A percentile compares a stretch with the other conserved stretches of the same genome.
These are phyloP conservation scores for Lateolabrax maculatus DNA, from an alignment of 2,797 vertebrate genomes.

Conservation along the genomic window DNA sequence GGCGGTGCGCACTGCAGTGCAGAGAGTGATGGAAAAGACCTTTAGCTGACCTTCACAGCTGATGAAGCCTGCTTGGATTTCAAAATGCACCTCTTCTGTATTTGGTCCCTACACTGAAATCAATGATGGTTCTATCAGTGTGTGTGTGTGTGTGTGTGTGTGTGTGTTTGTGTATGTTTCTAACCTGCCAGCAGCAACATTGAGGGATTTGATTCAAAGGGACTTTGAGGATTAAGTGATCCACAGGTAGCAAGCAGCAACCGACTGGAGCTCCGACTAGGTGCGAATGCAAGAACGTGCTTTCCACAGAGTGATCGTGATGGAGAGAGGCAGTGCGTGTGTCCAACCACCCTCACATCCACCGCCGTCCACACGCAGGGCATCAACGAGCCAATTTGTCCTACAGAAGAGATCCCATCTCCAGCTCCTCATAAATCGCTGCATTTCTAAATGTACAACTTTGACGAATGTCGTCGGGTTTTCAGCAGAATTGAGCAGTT, in stretches of 20 bases:
- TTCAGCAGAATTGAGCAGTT: neutral
- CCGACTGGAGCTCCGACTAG: conserved; percentile 54
- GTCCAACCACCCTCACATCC: conserved; percentile 15
- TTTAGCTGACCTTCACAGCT: conserved; percentile 65
- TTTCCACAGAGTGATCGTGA: conserved; percentile 19
- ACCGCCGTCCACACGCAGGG: conserved; percentile 15
- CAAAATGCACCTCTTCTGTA: conserved; percentile 62
- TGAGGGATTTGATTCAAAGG: conserved; percentile 80
- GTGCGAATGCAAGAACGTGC: conserved; percentile 15
- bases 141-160: conserved; percentile 14
- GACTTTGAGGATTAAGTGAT: conserved; percentile 74
- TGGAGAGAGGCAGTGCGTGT: neutral
- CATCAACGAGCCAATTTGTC: neutral
- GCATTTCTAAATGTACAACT: neutral
- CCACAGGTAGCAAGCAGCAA: conserved; percentile 65
- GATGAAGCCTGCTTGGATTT: conserved; percentile 50
- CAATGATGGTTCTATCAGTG: conserved; percentile 57
- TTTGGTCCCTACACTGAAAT: conserved; percentile 64
- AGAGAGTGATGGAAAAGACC: conserved; percentile 60
- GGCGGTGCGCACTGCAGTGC: conserved; percentile 7
- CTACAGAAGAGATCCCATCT: neutral
- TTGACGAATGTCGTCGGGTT: neutral
- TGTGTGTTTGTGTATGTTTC: conserved; percentile 15
- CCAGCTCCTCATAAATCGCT: too few species aligned
- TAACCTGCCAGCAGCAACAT: conserved; percentile 61